phyloP scores from a whole-genome alignment of 2,113 vertebrate genomes.

The Phaethon lepturus region DNA sequence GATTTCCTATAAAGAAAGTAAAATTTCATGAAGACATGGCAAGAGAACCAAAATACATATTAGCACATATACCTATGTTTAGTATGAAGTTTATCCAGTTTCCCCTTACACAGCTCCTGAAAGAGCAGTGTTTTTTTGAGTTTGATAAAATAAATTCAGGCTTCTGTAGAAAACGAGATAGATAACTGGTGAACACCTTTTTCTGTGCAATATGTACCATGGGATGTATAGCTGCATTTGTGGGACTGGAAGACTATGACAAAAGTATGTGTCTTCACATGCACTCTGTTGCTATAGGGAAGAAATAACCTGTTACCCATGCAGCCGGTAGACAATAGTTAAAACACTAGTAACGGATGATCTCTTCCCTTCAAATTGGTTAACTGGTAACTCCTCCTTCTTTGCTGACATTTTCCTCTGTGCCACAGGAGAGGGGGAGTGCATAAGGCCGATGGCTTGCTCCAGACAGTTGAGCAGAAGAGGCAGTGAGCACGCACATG shows the following conservation, averaged over 20 bases:
- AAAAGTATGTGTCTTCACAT: fast-evolving
- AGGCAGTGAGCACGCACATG: not conserved
- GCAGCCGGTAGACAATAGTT: not conserved
- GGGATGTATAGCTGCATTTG: not conserved
- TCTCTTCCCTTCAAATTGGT: not conserved
- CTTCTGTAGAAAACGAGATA: not conserved
- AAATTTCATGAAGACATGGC: not conserved
- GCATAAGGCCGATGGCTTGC: not conserved
- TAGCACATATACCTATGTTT: not conserved
- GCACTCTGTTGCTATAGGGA: not conserved
- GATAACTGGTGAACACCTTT: not conserved
- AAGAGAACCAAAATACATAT: not conserved
- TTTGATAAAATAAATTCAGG: not conserved
- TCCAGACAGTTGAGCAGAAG: not conserved
- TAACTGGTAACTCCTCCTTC: not conserved
- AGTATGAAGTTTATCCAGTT: not conserved
- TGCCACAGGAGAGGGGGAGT: not conserved
- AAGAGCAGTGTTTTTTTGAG: not conserved
- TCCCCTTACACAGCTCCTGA: not conserved
- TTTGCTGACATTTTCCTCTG: not conserved
- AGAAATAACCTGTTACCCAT: not conserved
- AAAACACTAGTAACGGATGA: not conserved
- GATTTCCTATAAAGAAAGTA: not conserved
- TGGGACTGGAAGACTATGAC: not conserved
- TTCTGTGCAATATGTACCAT: not conserved